Percentiles rank a stretch among this genome's conserved stretches.
phyloP scores from a whole-genome alignment of 2,113 vertebrate genomes.

The Onychostoma macrolepis region DNA sequence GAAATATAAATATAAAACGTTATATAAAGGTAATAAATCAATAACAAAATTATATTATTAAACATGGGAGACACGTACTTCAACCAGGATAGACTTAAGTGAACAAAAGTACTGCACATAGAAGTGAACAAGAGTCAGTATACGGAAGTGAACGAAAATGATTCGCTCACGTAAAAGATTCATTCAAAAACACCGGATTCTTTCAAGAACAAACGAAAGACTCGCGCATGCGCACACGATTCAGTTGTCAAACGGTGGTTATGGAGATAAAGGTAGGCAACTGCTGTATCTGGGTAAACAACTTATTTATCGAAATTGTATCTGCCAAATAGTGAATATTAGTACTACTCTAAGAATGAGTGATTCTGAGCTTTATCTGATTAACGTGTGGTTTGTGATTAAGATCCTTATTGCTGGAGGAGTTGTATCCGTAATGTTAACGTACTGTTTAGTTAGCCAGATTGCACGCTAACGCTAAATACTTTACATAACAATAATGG shows the following conservation, averaged over 20 bases:
- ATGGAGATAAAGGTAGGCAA: slow-evolving; percentile 73
- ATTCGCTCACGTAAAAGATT: neutral
- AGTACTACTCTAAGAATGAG: neutral
- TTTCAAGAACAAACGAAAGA: neutral
- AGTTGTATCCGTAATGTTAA: neutral
- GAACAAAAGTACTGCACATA: neutral
- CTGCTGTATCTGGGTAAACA: slow-evolving; percentile 58
- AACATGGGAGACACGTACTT: neutral
- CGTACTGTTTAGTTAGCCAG: neutral
- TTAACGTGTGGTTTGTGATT: neutral
- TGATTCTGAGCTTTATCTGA: neutral
- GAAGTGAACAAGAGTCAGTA: neutral
- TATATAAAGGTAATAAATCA: neutral
- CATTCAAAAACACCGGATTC: neutral
- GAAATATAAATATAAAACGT: no score
- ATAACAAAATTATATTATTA: neutral
- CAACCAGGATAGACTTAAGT: neutral
- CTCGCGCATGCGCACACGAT: slow-evolving; percentile 61
- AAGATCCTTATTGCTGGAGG: neutral
- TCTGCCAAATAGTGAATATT: neutral
- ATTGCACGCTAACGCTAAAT: neutral
- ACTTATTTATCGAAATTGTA: slow-evolving; percentile 6
- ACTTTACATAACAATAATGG: neutral
- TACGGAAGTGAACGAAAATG: neutral
- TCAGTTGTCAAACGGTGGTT: slow-evolving; percentile 79